phyloP scores from a whole-genome alignment of 2,888 invertebrate genomes.

The Gastracanthus pulcherrimus region DNA sequence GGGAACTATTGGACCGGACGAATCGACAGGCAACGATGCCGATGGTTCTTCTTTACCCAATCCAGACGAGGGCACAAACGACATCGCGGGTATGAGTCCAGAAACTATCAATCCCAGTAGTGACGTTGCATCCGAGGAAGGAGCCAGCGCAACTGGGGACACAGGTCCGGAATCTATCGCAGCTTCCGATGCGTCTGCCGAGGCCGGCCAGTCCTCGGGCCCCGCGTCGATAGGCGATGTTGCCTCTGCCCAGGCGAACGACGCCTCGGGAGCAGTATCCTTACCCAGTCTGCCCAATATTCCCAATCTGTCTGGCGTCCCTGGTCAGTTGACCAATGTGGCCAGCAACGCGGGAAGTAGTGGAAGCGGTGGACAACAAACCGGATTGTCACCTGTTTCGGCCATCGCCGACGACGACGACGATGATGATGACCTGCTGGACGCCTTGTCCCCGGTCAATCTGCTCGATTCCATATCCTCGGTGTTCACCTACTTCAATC shows the following conservation, averaged over 20 bases:
- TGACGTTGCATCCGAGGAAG: slow-evolving; percentile 50
- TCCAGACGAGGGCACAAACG: slow-evolving; percentile 10
- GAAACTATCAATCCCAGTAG: slow-evolving; percentile 13
- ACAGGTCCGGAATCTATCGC: slow-evolving; percentile 6
- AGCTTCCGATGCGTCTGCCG: slow-evolving; percentile 12
- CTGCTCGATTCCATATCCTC: slow-evolving; percentile 79
- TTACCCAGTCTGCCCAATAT: slow-evolving; percentile 45
- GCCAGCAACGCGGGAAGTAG: slow-evolving; percentile 1
- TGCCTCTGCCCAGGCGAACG: slow-evolving; percentile 56
- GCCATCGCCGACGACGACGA: slow-evolving; percentile 74
- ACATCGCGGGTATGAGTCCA: background rate
- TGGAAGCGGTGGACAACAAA: slow-evolving; percentile 11
- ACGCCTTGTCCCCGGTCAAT: slow-evolving; percentile 71
- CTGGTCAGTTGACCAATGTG: slow-evolving; percentile 21
- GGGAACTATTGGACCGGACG: background rate
- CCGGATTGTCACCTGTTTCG: slow-evolving; percentile 53
- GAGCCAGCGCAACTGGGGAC: slow-evolving; percentile 32
- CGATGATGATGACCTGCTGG: slow-evolving; percentile 78
- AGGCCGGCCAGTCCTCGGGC: slow-evolving; percentile 24
- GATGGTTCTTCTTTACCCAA: slow-evolving; percentile 17
- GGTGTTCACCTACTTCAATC: slow-evolving; percentile 79
- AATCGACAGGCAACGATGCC: background rate
- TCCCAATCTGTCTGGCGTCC: slow-evolving; percentile 39
- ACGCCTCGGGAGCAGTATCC: slow-evolving; percentile 27
- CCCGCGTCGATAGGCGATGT: slow-evolving; percentile 16